Evolutionary conservation across 37 sponge, comb jelly and placozoan genomes (phyloP), one percentile per base, ranked within the genome.

Genomic region (Sycon ciliatum): DNA sequence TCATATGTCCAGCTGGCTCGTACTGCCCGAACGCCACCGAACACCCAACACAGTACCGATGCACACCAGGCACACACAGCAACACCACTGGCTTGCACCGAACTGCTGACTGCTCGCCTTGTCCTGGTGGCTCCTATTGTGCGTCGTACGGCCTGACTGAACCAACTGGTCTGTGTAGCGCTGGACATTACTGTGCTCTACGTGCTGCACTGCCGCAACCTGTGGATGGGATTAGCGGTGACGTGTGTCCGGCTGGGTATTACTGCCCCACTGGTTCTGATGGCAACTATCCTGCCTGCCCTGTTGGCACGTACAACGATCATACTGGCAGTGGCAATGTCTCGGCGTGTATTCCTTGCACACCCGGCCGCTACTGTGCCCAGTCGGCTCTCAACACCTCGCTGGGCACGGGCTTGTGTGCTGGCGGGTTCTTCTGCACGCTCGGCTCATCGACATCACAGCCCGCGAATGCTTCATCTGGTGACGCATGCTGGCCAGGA

Each of bases 231-330:
- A 24, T 23, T 60, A 28, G 23, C 5, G 58, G 27, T 54, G 60
- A 77, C 62, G 22, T 35, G 20, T 77, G 78, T 75, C 78, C 71
- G 13, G 72, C 71, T 11, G 71, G 71, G 26, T 61, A 75, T 22
- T 77, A 36, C 53, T 77, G 78, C 36, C 71, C 71, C 3, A 40
- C 4, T 24, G 72, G 57, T 4, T 73, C 69, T 28, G 22, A 33
- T 16, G 32, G 57, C 20, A 56, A 55, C 23, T 49, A 23, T n/a
- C 78, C 23, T 2, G 34, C 52, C 53, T 77, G 78, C 42, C 73
- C 78, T 11, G 22, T 60, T 28, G 63, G 63, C 9, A 60, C 63
- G 26, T 60, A 30, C 63, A 18, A 24, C 63, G 16, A 60, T 18
- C 22, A 60, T 11, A 28, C 32, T 60, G 63, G 63, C 9, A 11